phyloP scores from a whole-genome alignment of 2,888 invertebrate genomes.

The Sicus ferrugineus region DNA sequence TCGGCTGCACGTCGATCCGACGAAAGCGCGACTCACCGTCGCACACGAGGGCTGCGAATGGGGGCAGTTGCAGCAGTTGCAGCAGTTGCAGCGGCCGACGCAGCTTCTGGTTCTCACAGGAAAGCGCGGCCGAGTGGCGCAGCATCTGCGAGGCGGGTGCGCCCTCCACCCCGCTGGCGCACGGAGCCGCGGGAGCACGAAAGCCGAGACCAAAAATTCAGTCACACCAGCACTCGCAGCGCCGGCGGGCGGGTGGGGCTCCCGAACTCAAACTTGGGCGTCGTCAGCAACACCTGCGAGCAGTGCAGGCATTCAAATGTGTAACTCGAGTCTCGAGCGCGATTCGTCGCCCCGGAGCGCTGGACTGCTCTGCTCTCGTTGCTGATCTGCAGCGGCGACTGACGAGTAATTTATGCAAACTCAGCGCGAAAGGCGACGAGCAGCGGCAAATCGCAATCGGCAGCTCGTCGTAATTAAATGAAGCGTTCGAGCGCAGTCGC shows the following conservation, averaged over 20 bases:
- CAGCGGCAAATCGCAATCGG: background rate
- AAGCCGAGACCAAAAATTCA: constrained; percentile 6
- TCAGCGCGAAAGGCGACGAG: background rate
- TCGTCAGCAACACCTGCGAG: constrained; percentile 22
- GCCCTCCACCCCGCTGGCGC: background rate
- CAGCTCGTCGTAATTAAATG: background rate
- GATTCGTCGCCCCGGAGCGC: too few species aligned
- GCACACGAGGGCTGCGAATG: background rate
- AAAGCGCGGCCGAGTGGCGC: background rate
- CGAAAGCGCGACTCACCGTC: constrained; percentile 3
- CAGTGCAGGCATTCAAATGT: background rate
- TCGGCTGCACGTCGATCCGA: constrained; percentile 15
- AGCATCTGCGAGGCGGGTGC: background rate
- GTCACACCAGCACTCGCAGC: background rate
- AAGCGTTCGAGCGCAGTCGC: too few species aligned
- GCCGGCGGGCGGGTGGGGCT: too few species aligned
- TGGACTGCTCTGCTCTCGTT: background rate
- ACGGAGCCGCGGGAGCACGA: background rate
- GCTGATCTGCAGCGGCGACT: constrained; percentile 13
- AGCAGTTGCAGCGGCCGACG: constrained; percentile 16
- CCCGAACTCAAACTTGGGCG: constrained; percentile 18
- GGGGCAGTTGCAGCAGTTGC: background rate
- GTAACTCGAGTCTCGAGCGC: background rate
- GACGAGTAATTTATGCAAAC: constrained; percentile 29
- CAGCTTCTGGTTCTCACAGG: constrained; percentile 14